Evolutionary conservation across 2,113 vertebrate species (phyloP).

Genomic region (Origma solitaria): DNA sequence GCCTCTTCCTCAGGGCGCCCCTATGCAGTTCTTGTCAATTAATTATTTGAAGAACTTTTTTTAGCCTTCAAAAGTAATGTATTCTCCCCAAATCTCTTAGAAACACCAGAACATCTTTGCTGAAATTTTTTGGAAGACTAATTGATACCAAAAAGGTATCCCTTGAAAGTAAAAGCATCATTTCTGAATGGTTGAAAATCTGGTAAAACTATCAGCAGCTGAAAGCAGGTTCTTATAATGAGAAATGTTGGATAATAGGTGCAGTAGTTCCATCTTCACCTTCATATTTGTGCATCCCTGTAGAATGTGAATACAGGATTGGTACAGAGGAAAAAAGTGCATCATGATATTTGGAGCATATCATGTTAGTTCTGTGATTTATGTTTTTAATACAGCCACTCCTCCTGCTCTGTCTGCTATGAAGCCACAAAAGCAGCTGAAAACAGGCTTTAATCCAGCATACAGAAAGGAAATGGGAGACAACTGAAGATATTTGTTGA

Average conservation of each 20-base stretch:
- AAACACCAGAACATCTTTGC: not conserved
- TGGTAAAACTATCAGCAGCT: not conserved
- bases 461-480: not conserved
- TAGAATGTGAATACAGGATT: not conserved
- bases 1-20: not conserved
- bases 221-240: not conserved
- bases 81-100: not conserved
- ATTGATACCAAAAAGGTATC: not conserved
- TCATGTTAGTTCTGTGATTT: not conserved
- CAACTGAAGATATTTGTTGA: not conserved
- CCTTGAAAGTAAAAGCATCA: not conserved
- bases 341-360: not conserved
- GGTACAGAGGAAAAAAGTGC: not conserved
- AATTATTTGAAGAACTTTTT: not conserved
- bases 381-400: conserved; percentile 17
- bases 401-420: not conserved
- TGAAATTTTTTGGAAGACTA: not conserved
- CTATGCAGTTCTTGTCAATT: not conserved
- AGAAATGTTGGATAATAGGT: not conserved
- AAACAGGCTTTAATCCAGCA: not conserved
- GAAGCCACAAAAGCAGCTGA: not conserved
- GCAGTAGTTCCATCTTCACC: not conserved
- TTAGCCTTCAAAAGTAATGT: not conserved
- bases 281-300: not conserved
- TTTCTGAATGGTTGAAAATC: not conserved